Evolutionary conservation across 2,113 vertebrate genomes (phyloP).

Genomic region (Catagonus wagneri): DNA sequence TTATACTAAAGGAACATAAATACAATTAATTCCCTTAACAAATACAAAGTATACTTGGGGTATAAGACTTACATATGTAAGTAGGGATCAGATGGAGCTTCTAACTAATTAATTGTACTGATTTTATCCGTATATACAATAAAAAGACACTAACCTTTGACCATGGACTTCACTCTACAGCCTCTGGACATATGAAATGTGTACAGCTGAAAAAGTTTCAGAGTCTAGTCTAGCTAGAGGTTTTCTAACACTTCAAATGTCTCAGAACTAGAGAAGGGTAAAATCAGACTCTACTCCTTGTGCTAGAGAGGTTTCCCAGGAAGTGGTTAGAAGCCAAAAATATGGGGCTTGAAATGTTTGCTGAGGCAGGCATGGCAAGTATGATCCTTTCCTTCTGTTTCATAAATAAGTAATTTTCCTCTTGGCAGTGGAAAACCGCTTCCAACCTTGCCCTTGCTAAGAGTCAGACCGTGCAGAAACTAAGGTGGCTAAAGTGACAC

Average conservation of each 20-base stretch:
- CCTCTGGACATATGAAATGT: background rate
- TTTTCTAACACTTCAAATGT: background rate
- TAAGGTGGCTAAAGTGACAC: background rate
- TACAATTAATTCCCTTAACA: background rate
- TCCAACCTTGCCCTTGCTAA: background rate
- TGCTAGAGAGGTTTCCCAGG: background rate
- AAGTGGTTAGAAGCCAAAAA: background rate
- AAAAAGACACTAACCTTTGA: background rate
- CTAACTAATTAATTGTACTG: background rate
- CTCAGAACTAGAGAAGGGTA: background rate
- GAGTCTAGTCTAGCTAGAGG: too few relatives aligned
- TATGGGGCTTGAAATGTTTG: background rate
- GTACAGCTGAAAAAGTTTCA: background rate
- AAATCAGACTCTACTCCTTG: background rate
- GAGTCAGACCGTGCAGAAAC: background rate
- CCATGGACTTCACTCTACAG: background rate
- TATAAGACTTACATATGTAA: background rate
- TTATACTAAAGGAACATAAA: background rate
- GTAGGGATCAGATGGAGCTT: background rate
- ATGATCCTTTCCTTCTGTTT: background rate
- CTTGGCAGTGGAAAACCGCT: background rate
- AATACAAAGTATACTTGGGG: background rate
- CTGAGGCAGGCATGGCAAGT: too few relatives aligned
- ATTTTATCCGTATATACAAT: background rate
- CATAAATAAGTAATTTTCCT: background rate